Evolutionary conservation across 2,113 vertebrate genomes (phyloP).

Genomic region (Aldabrachelys gigantea): DNA sequence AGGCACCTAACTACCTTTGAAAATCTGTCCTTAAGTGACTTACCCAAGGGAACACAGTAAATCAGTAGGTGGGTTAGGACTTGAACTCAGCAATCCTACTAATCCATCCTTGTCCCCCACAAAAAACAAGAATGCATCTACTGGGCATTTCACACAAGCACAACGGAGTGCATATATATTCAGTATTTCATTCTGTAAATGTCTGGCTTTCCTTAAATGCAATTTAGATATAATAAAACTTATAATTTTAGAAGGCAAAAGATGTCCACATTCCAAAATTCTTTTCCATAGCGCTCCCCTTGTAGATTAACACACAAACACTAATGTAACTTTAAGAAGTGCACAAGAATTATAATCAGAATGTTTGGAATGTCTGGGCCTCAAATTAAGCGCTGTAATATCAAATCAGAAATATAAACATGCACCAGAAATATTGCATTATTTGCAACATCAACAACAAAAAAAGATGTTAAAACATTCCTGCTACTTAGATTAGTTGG

Average conservation of each 20-base stretch:
- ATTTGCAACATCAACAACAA: not conserved
- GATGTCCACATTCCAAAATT: not conserved
- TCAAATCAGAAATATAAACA: constrained; percentile 1
- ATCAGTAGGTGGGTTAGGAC: not conserved
- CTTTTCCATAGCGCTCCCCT: not conserved
- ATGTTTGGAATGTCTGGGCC: not conserved
- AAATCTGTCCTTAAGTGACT: not conserved
- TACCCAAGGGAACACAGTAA: not conserved
- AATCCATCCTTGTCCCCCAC: not conserved
- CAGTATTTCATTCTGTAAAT: not conserved
- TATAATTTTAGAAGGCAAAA: not conserved
- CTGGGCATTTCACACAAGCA: not conserved
- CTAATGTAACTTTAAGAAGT: not conserved
- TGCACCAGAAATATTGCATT: not conserved
- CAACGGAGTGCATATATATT: not conserved
- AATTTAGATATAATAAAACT: not conserved
- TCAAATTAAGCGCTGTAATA: not conserved
- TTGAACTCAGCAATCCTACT: not conserved
- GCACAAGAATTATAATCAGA: not conserved
- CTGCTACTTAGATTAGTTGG: not conserved
- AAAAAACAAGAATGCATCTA: not conserved
- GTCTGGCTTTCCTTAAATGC: not conserved
- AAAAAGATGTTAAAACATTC: not conserved
- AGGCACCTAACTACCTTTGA: not conserved
- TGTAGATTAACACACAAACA: not conserved